Conservation (phyloP, 2,113 vertebrate species). For the Corydoras maculifer region DNA sequence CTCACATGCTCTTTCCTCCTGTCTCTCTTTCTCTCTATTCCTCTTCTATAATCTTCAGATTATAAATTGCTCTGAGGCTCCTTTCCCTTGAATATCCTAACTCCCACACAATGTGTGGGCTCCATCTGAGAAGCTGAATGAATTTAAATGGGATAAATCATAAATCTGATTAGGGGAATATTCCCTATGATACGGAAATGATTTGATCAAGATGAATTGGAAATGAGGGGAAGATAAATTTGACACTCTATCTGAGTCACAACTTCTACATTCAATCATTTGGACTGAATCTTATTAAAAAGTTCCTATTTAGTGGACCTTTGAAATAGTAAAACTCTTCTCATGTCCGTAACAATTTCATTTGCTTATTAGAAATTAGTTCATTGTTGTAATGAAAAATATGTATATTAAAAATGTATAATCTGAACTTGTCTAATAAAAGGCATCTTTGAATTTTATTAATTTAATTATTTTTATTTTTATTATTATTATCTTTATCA, state of each 20-base stretch:
- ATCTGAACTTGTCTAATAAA: too few relatives aligned
- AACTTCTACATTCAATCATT: slow-evolving; percentile 32
- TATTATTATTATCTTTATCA: too few relatives aligned
- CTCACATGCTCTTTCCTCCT: slow-evolving; percentile 24
- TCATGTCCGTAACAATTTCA: too few relatives aligned
- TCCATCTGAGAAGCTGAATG: slow-evolving; percentile 57
- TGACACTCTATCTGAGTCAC: slow-evolving; percentile 41
- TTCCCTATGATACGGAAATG: slow-evolving; percentile 62
- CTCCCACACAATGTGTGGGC: slow-evolving; percentile 27
- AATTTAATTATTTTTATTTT: too few relatives aligned
- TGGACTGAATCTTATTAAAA: slow-evolving; percentile 16
- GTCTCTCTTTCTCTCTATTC: slow-evolving; percentile 9
- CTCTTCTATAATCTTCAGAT: slow-evolving; percentile 39
- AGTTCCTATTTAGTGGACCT: too few relatives aligned
- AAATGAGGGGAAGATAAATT: slow-evolving; percentile 60
- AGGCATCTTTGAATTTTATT: too few relatives aligned
- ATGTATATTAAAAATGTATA: too few relatives aligned
- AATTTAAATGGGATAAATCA: slow-evolving; percentile 72
- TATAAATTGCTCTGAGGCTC: slow-evolving; percentile 41
- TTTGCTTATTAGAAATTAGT: too few relatives aligned
- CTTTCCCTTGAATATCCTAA: slow-evolving; percentile 36
- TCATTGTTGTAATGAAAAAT: too few relatives aligned
- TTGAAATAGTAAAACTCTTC: too few relatives aligned
- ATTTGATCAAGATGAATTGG: slow-evolving; percentile 37
- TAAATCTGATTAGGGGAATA: slow-evolving; percentile 67